A percentile compares a stretch with the other conserved stretches of the same genome.
These are phyloP conservation scores for Nyctibius bracteatus DNA, from an alignment of 2,113 vertebrate species.

Conservation along the genomic window DNA sequence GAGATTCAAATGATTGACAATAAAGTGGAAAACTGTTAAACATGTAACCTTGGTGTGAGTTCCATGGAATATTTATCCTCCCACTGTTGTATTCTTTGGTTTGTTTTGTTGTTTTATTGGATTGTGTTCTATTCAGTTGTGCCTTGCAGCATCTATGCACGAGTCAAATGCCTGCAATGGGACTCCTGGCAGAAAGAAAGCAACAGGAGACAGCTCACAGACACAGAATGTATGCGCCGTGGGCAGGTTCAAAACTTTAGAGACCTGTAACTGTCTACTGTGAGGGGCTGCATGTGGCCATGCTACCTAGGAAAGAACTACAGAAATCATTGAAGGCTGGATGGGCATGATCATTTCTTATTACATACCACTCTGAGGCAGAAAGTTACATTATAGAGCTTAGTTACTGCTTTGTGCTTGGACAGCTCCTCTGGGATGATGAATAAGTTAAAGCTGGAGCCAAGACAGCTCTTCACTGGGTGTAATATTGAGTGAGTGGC, in stretches of 20 bases:
- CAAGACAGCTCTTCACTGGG: accelerated
- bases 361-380: neutral
- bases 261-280: neutral
- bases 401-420: neutral
- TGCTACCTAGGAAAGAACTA: neutral
- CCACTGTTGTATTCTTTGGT: neutral
- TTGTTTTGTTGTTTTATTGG: slow-evolving; percentile 19
- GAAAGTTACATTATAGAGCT: neutral
- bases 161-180: neutral
- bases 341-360: neutral
- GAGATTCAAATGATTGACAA: slow-evolving; percentile 76
- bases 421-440: accelerated
- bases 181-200: neutral
- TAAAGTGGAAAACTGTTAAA: slow-evolving; percentile 71
- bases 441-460: neutral
- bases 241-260: neutral
- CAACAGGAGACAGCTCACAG: neutral
- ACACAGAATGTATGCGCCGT: accelerated
- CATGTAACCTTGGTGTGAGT: slow-evolving; percentile 68
- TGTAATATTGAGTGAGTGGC: neutral
- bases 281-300: neutral
- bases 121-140: neutral
- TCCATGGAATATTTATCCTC: slow-evolving; percentile 71
- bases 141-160: neutral
- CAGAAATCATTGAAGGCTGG: accelerated